phyloP scores from a whole-genome alignment of 2,113 vertebrate genomes.

The Rhinogobius similis region DNA sequence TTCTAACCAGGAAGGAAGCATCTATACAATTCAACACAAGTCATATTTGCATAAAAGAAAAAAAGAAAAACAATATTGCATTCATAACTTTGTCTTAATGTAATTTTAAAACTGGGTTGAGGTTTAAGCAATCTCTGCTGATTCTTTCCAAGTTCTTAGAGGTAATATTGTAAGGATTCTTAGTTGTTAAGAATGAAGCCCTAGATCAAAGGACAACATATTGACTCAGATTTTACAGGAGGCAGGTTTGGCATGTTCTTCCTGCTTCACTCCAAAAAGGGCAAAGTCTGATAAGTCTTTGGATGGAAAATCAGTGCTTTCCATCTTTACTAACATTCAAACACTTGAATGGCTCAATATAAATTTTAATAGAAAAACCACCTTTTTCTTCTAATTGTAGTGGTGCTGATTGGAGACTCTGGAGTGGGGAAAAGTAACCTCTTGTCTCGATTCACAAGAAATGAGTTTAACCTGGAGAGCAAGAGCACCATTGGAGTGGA shows the following conservation, averaged over 20 bases:
- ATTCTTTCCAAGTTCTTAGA: too few species aligned
- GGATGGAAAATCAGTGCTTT: slow-evolving; percentile 24
- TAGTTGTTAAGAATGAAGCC: too few species aligned
- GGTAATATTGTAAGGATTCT: too few species aligned
- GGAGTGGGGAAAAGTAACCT: slow-evolving; percentile 95
- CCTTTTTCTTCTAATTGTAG: slow-evolving; percentile 58
- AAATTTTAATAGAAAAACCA: neutral
- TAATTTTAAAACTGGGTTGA: neutral
- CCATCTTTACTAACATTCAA: neutral
- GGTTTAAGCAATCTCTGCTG: too few species aligned
- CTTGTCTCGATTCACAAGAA: slow-evolving; percentile 91
- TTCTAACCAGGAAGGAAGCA: neutral
- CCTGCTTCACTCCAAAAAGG: slow-evolving; percentile 33
- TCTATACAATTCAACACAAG: neutral
- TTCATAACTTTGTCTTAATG: neutral
- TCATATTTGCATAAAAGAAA: neutral
- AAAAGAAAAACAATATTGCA: neutral
- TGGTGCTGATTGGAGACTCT: slow-evolving; percentile 92
- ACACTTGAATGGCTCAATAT: neutral
- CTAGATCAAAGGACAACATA: slow-evolving; percentile 34
- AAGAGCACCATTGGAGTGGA: slow-evolving; percentile 98
- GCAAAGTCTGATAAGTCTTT: slow-evolving; percentile 37
- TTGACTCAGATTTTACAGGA: slow-evolving; percentile 59
- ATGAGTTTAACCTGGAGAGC: slow-evolving; percentile 95
- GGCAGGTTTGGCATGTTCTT: slow-evolving; percentile 45